These are phyloP conservation scores for Ericerus pela DNA, from an alignment of 1,140 invertebrate species.

Conservation along the genomic window DNA sequence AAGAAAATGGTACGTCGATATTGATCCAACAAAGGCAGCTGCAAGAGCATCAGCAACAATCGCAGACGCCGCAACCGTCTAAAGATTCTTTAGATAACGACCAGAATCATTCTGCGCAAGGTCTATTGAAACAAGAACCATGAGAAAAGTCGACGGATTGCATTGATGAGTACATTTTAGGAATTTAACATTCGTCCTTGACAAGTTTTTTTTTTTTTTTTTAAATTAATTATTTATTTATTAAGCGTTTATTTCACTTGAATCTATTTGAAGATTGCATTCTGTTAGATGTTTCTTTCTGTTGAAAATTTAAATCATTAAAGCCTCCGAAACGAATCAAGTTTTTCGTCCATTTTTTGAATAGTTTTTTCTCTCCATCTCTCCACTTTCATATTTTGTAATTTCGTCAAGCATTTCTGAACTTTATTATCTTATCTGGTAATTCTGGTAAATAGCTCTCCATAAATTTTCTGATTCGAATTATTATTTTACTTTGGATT, in stretches of 20 bases:
- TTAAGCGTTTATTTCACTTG: not conserved
- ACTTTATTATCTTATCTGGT: no score
- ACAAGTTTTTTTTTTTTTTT: not conserved
- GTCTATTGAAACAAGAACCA: not conserved
- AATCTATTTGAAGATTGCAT: not conserved
- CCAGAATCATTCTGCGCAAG: not conserved
- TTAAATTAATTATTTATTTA: not conserved
- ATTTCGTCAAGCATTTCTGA: no score
- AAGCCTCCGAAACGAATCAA: no score
- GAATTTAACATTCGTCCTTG: not conserved
- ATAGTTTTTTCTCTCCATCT: not conserved
- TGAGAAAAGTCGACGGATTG: slow-evolving; percentile 1
- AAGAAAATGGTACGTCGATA: not conserved
- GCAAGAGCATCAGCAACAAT: not conserved
- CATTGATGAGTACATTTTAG: slow-evolving; percentile 7
- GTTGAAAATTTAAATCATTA: no score
- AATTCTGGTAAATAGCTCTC: no score
- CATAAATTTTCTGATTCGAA: not conserved
- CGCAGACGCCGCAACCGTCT: not conserved
- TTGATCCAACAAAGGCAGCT: not conserved
- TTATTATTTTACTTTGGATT: not conserved
- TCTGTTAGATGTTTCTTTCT: not conserved
- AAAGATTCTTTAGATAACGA: not conserved
- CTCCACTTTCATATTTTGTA: no score
- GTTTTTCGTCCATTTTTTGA: not conserved